Evolutionary conservation across 2,797 vertebrate genomes (phyloP).

Genomic region (Ceryle rudis): DNA sequence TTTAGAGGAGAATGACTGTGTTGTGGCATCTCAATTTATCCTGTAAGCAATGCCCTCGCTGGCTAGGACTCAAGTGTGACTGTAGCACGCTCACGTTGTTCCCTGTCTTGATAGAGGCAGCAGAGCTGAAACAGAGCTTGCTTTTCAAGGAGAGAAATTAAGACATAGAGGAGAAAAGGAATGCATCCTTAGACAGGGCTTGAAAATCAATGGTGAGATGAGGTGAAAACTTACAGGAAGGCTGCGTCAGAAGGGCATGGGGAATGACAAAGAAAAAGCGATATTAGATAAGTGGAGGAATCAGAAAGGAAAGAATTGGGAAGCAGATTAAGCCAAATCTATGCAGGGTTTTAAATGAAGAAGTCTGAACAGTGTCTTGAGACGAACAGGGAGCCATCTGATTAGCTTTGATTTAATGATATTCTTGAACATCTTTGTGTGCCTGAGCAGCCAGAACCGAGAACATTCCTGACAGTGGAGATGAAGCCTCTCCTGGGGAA

Average conservation of each 20-base stretch:
- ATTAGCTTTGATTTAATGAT: constrained; percentile 54
- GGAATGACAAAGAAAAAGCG: background rate
- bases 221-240: constrained; percentile 45
- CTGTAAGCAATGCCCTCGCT: background rate
- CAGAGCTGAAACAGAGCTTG: constrained; percentile 35
- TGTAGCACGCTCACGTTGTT: background rate
- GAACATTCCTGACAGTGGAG: background rate
- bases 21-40: constrained; percentile 22
- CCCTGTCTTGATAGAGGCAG: constrained; percentile 18
- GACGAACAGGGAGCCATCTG: constrained; percentile 26
- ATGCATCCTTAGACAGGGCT: constrained; percentile 23
- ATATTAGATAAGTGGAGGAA: constrained; percentile 5
- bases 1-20: background rate
- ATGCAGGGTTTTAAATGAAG: constrained; percentile 28
- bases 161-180: constrained; percentile 46
- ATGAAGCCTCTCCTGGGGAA: background rate
- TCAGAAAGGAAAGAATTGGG: background rate
- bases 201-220: constrained; percentile 65
- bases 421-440: constrained; percentile 17
- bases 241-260: constrained; percentile 4
- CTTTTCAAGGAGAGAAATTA: constrained; percentile 50
- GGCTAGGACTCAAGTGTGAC: background rate
- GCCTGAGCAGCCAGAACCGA: background rate
- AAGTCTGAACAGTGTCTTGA: constrained; percentile 26
- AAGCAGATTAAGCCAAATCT: constrained; percentile 31